Evolutionary conservation across 2,113 vertebrate genomes (phyloP).

Genomic region (Oophaga pumilio): DNA sequence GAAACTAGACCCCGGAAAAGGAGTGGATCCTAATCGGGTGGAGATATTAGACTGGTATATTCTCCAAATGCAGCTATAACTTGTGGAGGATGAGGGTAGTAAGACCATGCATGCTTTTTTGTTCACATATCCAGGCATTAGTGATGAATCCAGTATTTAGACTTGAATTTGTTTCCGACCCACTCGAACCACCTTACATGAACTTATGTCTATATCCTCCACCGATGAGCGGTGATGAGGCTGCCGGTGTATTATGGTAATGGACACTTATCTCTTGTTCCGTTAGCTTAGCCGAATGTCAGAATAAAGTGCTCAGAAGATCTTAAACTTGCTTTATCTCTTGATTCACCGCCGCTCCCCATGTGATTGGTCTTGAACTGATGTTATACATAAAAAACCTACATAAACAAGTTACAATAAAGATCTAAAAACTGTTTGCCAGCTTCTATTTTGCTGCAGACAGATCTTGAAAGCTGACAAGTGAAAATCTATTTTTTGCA

Average conservation of each 20-base stretch:
- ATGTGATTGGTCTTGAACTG: background rate
- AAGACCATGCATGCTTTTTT: no score
- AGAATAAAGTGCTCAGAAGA: background rate
- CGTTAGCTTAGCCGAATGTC: background rate
- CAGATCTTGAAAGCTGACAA: constrained; percentile 3
- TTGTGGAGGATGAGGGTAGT: no score
- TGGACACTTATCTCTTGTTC: background rate
- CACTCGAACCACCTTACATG: background rate
- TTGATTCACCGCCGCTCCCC: background rate
- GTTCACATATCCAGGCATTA: no score
- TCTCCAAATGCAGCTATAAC: no score
- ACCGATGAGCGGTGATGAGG: background rate
- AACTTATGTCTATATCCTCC: background rate
- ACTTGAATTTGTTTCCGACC: background rate
- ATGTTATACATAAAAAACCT: constrained; percentile 20
- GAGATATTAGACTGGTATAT: no score
- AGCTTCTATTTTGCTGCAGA: background rate
- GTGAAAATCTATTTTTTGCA: constrained; percentile 23
- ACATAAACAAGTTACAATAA: background rate
- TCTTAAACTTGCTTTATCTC: background rate
- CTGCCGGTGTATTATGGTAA: background rate
- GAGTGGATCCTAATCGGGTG: no score
- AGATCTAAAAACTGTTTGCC: constrained; percentile 29
- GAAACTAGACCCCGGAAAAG: no score
- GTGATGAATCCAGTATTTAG: no score